These are phyloP conservation scores for Rhagonycha lutea DNA, from an alignment of 2,888 invertebrate species.

Conservation along the genomic window DNA sequence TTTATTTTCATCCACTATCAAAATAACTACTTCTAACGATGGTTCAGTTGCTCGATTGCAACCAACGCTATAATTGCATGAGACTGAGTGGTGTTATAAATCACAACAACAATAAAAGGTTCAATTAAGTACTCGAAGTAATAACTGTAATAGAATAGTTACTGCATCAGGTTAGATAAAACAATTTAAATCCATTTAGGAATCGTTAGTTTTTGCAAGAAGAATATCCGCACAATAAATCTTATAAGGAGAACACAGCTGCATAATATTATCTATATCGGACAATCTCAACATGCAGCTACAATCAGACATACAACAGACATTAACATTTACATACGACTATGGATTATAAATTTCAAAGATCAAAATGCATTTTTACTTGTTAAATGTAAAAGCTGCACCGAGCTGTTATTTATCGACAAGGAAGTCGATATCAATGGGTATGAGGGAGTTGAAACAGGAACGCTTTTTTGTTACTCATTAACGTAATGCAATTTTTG, in stretches of 20 bases:
- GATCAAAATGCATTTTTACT: slow-evolving; percentile 12
- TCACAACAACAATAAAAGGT: background rate
- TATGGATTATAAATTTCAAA: slow-evolving; percentile 22
- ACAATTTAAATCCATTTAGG: slow-evolving; percentile 19
- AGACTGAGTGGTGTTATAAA: background rate
- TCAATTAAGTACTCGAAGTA: background rate
- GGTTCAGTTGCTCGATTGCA: background rate
- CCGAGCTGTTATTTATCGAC: background rate
- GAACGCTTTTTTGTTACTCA: background rate
- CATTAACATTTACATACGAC: slow-evolving; percentile 23
- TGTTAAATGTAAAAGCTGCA: slow-evolving; percentile 1
- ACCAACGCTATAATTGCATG: background rate
- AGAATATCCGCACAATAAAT: slow-evolving; percentile 31
- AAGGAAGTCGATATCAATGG: slow-evolving; percentile 8
- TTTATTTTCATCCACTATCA: background rate
- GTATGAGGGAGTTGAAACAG: background rate
- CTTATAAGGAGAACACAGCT: slow-evolving; percentile 31
- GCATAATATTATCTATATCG: slow-evolving; percentile 30
- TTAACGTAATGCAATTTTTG: background rate
- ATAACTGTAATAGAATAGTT: background rate
- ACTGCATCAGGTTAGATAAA: slow-evolving; percentile 3
- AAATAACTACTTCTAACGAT: background rate
- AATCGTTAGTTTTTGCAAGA: slow-evolving; percentile 25
- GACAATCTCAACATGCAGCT: slow-evolving; percentile 31
- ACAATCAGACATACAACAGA: slow-evolving; percentile 26